Conservation (phyloP, 2,113 vertebrate genomes). For the Helogale parvula region DNA sequence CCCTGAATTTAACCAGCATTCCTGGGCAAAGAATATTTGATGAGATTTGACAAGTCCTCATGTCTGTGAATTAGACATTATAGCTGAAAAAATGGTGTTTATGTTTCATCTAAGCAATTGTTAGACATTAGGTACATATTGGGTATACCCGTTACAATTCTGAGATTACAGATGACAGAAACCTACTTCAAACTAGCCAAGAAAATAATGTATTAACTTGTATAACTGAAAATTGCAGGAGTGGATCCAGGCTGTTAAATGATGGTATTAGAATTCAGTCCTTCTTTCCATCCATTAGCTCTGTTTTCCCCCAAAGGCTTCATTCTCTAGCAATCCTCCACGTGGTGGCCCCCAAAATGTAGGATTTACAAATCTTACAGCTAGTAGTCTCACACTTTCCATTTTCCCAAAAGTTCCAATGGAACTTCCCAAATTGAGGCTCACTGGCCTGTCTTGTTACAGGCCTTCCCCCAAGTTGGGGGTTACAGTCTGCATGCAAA, state of each 20-base stretch:
- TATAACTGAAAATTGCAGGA: background rate
- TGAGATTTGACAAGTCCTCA: background rate
- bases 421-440: conserved; percentile 2
- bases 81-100: conserved; percentile 18
- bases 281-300: background rate
- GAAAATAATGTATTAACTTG: conserved; percentile 32
- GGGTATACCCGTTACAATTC: background rate
- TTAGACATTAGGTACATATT: background rate
- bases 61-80: conserved; percentile 35
- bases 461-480: background rate
- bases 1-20: conserved; percentile 14
- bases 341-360: background rate
- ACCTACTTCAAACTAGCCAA: conserved; percentile 10
- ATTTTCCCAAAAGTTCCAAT: conserved; percentile 23
- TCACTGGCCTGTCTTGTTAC: background rate
- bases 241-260: background rate
- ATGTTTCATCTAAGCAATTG: background rate
- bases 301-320: background rate
- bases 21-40: background rate
- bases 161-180: background rate
- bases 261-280: conserved; percentile 11
- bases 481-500: background rate
- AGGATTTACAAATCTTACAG: background rate
- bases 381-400: background rate
- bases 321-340: background rate